Percentiles rank a stretch among this genome's conserved stretches.
Conservation (phyloP, 2,113 vertebrate species). For the Prunella himalayana region DNA sequence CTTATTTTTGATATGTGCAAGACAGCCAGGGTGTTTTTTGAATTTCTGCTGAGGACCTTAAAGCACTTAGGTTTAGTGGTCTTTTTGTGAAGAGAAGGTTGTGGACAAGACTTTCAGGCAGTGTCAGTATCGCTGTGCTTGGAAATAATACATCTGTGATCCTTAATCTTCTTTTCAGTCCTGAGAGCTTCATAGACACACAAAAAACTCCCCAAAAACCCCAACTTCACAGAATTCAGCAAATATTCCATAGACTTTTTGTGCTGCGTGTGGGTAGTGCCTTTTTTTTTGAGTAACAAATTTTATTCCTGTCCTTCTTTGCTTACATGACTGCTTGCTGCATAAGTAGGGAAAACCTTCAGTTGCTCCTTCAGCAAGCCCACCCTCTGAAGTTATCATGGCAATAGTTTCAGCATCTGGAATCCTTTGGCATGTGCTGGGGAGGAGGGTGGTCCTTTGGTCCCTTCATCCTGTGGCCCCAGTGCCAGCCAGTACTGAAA, state of each 20-base stretch:
- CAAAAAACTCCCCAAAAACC: rapidly evolving
- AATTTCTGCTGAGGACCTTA: neutral
- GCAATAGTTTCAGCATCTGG: neutral
- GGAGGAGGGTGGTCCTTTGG: neutral
- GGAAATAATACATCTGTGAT: neutral
- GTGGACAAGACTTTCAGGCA: neutral
- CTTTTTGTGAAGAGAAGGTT: neutral
- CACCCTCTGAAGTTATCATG: neutral
- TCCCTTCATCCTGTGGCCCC: neutral
- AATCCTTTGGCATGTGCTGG: neutral
- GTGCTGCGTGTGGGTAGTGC: neutral
- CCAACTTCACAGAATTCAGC: neutral
- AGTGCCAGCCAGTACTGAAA: constrained; percentile 3
- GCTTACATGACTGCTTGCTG: neutral
- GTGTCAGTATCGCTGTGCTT: neutral
- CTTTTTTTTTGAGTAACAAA: neutral
- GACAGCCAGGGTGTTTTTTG: neutral
- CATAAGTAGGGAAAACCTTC: neutral
- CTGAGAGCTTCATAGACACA: neutral
- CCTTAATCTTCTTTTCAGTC: neutral
- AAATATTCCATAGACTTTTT: neutral
- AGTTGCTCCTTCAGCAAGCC: neutral
- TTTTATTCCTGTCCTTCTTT: neutral
- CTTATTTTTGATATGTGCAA: neutral
- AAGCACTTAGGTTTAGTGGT: neutral